A percentile compares a stretch with the other conserved stretches of the same genome.
These are phyloP conservation scores for Carollia perspicillata DNA, from an alignment of 2,113 vertebrate species.

Conservation along the genomic window DNA sequence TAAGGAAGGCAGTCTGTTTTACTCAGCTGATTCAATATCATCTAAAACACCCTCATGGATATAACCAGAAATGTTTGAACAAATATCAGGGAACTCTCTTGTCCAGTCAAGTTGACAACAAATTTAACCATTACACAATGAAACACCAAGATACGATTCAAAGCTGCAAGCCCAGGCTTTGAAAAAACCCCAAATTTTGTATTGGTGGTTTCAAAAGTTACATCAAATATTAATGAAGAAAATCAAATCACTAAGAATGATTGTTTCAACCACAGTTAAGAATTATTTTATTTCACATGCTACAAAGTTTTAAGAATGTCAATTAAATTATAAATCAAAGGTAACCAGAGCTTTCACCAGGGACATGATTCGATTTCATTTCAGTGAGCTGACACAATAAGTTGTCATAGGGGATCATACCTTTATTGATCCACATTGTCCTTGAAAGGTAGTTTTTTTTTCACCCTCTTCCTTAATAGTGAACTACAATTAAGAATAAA, in stretches of 20 bases:
- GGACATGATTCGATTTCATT: background rate
- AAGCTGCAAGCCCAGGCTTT: background rate
- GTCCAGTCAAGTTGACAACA: background rate
- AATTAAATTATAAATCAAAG: conserved; percentile 19
- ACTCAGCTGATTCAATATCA: background rate
- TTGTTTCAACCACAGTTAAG: background rate
- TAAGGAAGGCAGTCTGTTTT: background rate
- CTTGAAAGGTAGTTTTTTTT: background rate
- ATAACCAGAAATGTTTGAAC: background rate
- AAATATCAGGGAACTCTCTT: background rate
- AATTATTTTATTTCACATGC: conserved; percentile 8
- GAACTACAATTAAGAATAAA: background rate
- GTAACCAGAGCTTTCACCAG: background rate
- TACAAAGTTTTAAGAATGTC: background rate
- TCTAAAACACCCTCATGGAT: background rate
- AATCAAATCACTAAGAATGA: background rate
- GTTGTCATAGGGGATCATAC: background rate
- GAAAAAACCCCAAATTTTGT: background rate
- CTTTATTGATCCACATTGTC: background rate
- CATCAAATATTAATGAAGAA: conserved; percentile 30
- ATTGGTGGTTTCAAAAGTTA: background rate
- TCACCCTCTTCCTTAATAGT: background rate
- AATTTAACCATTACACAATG: background rate
- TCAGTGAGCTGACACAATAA: background rate
- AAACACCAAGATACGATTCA: background rate